These are phyloP conservation scores for Neomorphus geoffroyi DNA, from an alignment of 2,797 vertebrate species.

Conservation along the genomic window DNA sequence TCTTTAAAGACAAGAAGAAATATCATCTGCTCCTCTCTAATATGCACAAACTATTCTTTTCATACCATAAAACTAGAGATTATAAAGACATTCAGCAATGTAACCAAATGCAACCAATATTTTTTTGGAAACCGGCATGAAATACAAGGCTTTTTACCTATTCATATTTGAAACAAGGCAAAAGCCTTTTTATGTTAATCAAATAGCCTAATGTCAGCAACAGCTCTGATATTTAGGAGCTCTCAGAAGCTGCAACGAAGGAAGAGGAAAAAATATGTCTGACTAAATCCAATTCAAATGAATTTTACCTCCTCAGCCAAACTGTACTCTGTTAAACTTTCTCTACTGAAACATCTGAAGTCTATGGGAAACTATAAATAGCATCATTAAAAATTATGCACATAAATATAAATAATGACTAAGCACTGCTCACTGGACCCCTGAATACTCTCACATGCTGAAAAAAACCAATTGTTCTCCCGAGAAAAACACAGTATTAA, in stretches of 20 bases:
- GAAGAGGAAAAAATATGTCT: not conserved
- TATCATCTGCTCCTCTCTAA: not conserved
- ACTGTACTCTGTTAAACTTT: not conserved
- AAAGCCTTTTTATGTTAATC: not conserved
- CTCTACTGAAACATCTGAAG: not conserved
- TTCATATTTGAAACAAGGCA: not conserved
- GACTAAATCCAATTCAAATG: not conserved
- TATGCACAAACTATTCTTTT: not conserved
- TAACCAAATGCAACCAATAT: not conserved
- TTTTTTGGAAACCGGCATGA: not conserved
- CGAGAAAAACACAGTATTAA: not conserved
- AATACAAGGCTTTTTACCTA: not conserved
- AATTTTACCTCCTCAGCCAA: not conserved
- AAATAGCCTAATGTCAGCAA: not conserved
- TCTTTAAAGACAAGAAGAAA: not conserved
- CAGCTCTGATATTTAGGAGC: not conserved
- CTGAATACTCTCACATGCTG: not conserved
- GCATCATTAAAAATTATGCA: not conserved
- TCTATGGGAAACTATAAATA: not conserved
- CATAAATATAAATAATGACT: not conserved
- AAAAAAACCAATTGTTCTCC: not conserved
- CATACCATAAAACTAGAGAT: not conserved
- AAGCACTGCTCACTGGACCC: not conserved
- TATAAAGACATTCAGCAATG: not conserved
- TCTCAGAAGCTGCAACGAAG: not conserved